phyloP scores from a whole-genome alignment of 1,140 invertebrate genomes.

The Tetranychus cinnabarinus region DNA sequence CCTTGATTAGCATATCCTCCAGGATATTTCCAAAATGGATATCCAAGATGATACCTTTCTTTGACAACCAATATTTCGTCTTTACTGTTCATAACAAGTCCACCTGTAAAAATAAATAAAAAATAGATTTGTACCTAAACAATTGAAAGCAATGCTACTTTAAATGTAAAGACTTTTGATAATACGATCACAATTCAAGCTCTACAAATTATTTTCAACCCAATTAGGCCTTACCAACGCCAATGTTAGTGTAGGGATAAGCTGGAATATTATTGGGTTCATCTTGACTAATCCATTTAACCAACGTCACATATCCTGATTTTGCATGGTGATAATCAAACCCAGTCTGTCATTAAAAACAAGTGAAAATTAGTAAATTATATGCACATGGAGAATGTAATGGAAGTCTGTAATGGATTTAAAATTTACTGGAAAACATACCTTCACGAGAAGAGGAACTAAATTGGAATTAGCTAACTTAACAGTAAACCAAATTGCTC shows the following conservation, averaged over 20 bases:
- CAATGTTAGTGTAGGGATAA: slow-evolving; percentile 60
- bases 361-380: background rate
- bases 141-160: background rate
- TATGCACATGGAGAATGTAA: background rate
- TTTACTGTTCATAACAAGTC: slow-evolving; percentile 49
- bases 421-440: slow-evolving; percentile 17
- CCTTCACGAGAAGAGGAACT: slow-evolving; percentile 47
- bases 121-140: background rate
- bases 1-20: slow-evolving; percentile 71
- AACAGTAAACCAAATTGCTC: slow-evolving; percentile 62
- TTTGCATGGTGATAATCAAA: slow-evolving; percentile 70
- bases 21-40: slow-evolving; percentile 55
- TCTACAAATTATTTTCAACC: background rate
- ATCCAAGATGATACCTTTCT: slow-evolving; percentile 29
- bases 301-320: slow-evolving; percentile 47
- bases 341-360: slow-evolving; percentile 30
- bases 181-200: background rate
- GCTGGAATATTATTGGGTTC: slow-evolving; percentile 43
- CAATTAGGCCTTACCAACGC: slow-evolving; percentile 13
- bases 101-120: slow-evolving; percentile 30
- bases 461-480: slow-evolving; percentile 38
- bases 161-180: background rate
- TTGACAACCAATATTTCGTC: slow-evolving; percentile 50
- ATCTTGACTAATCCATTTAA: slow-evolving; percentile 43
- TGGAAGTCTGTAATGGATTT: background rate